These are phyloP conservation scores for Pelobates fuscus DNA, from an alignment of 2,113 vertebrate genomes.

Conservation along the genomic window DNA sequence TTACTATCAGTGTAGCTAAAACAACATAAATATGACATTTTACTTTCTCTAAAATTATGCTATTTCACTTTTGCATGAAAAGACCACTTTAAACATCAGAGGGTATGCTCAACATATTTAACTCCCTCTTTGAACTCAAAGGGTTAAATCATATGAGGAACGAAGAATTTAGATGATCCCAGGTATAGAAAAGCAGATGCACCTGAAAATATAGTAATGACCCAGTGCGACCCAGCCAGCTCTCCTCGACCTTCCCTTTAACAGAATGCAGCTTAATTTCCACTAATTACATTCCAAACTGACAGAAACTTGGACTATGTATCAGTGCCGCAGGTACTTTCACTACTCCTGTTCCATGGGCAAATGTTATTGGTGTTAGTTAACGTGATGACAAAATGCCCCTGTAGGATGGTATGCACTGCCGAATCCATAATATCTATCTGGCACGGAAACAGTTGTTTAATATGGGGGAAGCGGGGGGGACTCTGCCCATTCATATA, in stretches of 20 bases:
- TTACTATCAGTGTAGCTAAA: too few relatives aligned
- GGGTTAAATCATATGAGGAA: neutral
- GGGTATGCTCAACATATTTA: too few relatives aligned
- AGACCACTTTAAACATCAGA: too few relatives aligned
- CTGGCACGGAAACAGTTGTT: neutral
- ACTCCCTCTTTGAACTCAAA: slow-evolving; percentile 1
- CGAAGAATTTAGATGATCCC: neutral
- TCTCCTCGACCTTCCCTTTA: slow-evolving; percentile 80
- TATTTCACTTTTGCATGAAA: too few relatives aligned
- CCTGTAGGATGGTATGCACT: neutral
- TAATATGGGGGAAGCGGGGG: too few relatives aligned
- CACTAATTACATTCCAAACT: slow-evolving; percentile 90
- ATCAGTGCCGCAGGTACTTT: slow-evolving; percentile 71
- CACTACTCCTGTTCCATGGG: slow-evolving; percentile 50
- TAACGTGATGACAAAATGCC: slow-evolving; percentile 62
- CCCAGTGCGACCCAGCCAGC: slow-evolving; percentile 75
- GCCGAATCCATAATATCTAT: slow-evolving; percentile 41
- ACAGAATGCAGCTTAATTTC: slow-evolving; percentile 85
- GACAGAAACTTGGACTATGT: slow-evolving; percentile 88
- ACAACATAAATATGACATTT: too few relatives aligned
- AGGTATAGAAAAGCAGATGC: slow-evolving; percentile 44
- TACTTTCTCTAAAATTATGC: too few relatives aligned
- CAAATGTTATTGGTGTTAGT: slow-evolving; percentile 56
- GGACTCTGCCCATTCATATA: too few relatives aligned
- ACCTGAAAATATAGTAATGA: slow-evolving; percentile 79